These are phyloP conservation scores for Lipophrys pholis DNA, from an alignment of 2,113 vertebrate genomes.

Conservation along the genomic window DNA sequence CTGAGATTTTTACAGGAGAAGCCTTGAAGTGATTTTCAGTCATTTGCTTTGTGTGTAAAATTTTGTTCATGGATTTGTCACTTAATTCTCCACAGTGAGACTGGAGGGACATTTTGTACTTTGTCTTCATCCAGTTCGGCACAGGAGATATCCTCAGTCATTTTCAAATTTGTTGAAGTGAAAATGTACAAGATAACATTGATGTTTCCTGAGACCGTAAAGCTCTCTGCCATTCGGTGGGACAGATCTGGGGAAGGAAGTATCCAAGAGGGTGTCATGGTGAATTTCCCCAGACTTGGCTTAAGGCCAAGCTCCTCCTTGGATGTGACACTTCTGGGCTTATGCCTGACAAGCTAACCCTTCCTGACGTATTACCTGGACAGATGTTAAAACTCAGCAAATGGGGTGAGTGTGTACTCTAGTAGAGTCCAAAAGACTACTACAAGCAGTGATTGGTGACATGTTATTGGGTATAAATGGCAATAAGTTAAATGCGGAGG, in stretches of 20 bases:
- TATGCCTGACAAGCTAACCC: constrained; percentile 67
- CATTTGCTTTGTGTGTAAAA: constrained; percentile 70
- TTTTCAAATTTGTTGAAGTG: constrained; percentile 40
- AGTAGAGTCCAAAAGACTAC: neutral
- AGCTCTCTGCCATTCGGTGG: constrained; percentile 43
- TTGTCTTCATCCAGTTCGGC: constrained; percentile 9
- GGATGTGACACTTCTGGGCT: constrained; percentile 72
- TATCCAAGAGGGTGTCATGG: constrained; percentile 62
- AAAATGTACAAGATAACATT: constrained; percentile 46
- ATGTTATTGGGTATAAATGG: too few relatives aligned
- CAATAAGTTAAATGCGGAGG: too few relatives aligned
- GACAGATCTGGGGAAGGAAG: constrained; percentile 51
- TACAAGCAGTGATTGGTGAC: too few relatives aligned
- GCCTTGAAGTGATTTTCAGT: constrained; percentile 67
- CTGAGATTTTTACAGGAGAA: constrained; percentile 65
- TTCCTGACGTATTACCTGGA: constrained; percentile 67
- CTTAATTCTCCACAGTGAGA: constrained; percentile 48
- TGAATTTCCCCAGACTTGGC: constrained; percentile 65
- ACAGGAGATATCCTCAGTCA: constrained; percentile 36
- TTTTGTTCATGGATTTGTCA: constrained; percentile 67
- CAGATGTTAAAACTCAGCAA: constrained; percentile 53
- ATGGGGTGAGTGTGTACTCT: constrained; percentile 16
- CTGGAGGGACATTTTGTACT: constrained; percentile 37
- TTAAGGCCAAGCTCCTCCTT: constrained; percentile 64
- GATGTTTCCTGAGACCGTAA: constrained; percentile 42